phyloP scores from a whole-genome alignment of 1,140 invertebrate genomes.

The Drosophila kohkoa region DNA sequence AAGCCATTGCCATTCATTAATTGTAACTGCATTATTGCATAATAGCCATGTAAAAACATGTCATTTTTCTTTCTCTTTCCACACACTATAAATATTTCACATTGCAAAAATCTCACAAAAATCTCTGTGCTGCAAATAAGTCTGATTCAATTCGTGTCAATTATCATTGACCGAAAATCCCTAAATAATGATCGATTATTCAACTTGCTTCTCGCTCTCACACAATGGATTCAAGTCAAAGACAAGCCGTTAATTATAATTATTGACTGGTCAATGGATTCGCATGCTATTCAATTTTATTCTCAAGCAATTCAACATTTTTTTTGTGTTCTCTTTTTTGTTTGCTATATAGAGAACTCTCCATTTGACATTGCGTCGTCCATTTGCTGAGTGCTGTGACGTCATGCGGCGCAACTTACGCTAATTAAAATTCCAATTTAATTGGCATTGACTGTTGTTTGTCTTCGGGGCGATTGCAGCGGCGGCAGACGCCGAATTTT shows the following conservation, averaged over 20 bases:
- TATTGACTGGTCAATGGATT: conserved; percentile 9
- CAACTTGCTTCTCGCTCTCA: too few relatives aligned
- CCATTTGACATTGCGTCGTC: background rate
- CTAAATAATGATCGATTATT: background rate
- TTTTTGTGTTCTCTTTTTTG: background rate
- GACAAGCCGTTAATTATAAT: conserved; percentile 3
- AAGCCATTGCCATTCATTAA: too few relatives aligned
- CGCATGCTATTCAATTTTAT: background rate
- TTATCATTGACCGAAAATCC: background rate
- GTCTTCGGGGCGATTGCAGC: conserved; percentile 71
- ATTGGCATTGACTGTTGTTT: conserved; percentile 80
- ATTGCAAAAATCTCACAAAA: too few relatives aligned
- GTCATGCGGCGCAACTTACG: conserved; percentile 72
- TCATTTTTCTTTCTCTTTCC: too few relatives aligned
- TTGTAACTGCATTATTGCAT: too few relatives aligned
- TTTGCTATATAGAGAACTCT: background rate
- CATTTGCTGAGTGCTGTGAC: conserved; percentile 45
- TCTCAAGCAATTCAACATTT: background rate
- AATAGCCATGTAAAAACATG: too few relatives aligned
- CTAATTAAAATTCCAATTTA: conserved; percentile 83
- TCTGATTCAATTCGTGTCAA: too few relatives aligned
- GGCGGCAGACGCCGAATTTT: conserved; percentile 16
- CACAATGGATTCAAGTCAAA: background rate
- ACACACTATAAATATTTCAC: too few relatives aligned
- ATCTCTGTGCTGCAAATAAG: too few relatives aligned